Conservation (phyloP, 1,140 invertebrate genomes). For the Adelges cooleyi region DNA sequence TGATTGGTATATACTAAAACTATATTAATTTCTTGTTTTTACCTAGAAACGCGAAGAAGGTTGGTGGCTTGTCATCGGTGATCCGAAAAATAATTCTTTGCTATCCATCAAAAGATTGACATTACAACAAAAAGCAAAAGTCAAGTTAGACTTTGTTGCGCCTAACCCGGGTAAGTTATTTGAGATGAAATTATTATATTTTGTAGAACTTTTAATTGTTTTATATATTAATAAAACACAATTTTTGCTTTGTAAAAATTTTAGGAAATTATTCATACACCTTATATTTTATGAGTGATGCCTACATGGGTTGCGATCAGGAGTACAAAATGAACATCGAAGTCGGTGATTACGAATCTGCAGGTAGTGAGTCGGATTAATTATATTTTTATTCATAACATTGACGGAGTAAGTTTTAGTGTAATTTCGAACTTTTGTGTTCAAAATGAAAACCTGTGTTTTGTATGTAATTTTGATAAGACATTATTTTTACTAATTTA, state of each 20-base stretch:
- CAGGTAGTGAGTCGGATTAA: conserved; percentile 42
- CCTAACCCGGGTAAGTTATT: conserved; percentile 50
- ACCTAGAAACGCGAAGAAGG: conserved; percentile 91
- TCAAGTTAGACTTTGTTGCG: conserved; percentile 91
- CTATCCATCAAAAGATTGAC: conserved; percentile 93
- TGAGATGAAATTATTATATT: background rate
- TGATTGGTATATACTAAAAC: background rate
- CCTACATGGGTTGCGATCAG: conserved; percentile 96
- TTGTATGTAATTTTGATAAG: too few relatives aligned
- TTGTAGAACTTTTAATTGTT: background rate
- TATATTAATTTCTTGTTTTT: background rate
- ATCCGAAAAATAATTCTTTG: conserved; percentile 85
- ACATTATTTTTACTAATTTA: too few relatives aligned
- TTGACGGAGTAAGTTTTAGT: too few relatives aligned
- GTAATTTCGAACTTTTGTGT: too few relatives aligned
- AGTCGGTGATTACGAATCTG: conserved; percentile 57
- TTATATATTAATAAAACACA: too few relatives aligned
- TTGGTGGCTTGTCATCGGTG: conserved; percentile 99
- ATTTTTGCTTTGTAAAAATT: conserved; percentile 30
- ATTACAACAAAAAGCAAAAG: conserved; percentile 83
- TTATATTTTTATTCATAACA: too few relatives aligned
- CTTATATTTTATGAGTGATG: conserved; percentile 97
- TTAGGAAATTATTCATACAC: conserved; percentile 79
- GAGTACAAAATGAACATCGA: conserved; percentile 81
- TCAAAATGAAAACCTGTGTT: too few relatives aligned